Evolutionary conservation across 2,113 vertebrate genomes (phyloP).

Genomic region (Tachuris rubrigastra): DNA sequence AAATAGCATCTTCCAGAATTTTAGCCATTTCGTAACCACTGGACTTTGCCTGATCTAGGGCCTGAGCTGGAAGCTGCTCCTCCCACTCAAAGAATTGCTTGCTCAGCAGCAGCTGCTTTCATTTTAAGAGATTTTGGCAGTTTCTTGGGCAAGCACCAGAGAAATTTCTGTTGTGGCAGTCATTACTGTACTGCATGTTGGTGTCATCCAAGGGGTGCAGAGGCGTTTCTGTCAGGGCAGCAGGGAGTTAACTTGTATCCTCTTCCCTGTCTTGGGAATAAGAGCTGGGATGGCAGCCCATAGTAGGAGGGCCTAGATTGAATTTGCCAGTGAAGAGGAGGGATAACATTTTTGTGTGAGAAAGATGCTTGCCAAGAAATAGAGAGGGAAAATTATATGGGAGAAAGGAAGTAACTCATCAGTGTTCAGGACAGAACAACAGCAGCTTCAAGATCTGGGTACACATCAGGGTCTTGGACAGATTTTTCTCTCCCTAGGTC

Average conservation of each 20-base stretch:
- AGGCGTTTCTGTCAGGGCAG: neutral
- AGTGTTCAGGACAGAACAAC: neutral
- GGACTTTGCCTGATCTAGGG: neutral
- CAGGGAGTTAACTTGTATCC: slow-evolving; percentile 18
- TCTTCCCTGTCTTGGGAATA: neutral
- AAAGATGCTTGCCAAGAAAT: slow-evolving; percentile 21
- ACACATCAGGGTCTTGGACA: neutral
- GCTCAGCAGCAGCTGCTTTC: slow-evolving; percentile 33
- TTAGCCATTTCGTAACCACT: neutral
- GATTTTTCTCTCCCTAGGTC: neutral
- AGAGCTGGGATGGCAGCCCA: slow-evolving; percentile 36
- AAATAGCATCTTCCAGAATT: neutral
- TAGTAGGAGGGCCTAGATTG: neutral
- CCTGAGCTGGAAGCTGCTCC: neutral
- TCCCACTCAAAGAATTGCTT: neutral
- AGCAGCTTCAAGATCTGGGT: neutral
- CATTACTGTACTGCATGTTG: neutral
- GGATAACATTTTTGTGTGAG: slow-evolving; percentile 26
- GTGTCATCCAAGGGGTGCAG: neutral
- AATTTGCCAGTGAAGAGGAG: neutral
- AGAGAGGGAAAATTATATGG: neutral
- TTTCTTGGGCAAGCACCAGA: neutral
- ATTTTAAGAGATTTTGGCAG: neutral
- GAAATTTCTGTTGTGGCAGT: neutral
- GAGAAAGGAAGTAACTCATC: slow-evolving; percentile 45